Base-by-base conservation (phyloP, 2,888 invertebrate species). In the Thymelicus sylvestris region DNA sequence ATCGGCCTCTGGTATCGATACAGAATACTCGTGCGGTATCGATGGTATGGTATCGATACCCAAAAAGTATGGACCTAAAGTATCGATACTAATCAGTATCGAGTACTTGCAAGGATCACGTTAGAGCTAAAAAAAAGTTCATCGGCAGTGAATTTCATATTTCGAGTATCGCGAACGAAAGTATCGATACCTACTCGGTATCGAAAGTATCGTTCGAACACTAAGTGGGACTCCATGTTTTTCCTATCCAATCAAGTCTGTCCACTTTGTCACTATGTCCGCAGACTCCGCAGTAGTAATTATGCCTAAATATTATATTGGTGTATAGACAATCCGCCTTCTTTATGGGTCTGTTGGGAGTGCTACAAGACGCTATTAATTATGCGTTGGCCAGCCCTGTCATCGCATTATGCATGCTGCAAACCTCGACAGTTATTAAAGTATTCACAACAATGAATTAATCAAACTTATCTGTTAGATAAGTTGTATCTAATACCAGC, bases 301-400 rank as follows among this genome's bases (percentile, higher is more conserved):
- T 55, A 24, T 24, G 7, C 55, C 10, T 55, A 24, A 55, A 55
- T 55, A 55, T 55, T 55, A 24, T 55, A 24, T 24, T 12, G 55
- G 12, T 8, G 24, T 24, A n/a, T 7, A n/a, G n/a, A 19, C 50
- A 12, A 55, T 8, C 55, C 24, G 55, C 55, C 55, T 44, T 19
- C n/a, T 44, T n/a, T 66, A 66, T 59, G 59, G 66, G 52, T 31
- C 57, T 47, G 5, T 41, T 7, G 66, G 66, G 66, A 59, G 47
- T 57, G 10, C 47, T 44, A 66, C 66, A 66, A 66, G 66, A 66
- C 44, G 24, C 31, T 38, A 59, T 59, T 57, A 66, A 52, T 55
- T 59, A 66, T 66, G 65, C 44, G 44, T 15, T 7, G 47, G 57
- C 44, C 24, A 44, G 7, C 13, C 65, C 0, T 65, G 19, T 19